Base-by-base conservation (phyloP, 2,797 vertebrate genomes). In the Syngnathus acus region DNA sequence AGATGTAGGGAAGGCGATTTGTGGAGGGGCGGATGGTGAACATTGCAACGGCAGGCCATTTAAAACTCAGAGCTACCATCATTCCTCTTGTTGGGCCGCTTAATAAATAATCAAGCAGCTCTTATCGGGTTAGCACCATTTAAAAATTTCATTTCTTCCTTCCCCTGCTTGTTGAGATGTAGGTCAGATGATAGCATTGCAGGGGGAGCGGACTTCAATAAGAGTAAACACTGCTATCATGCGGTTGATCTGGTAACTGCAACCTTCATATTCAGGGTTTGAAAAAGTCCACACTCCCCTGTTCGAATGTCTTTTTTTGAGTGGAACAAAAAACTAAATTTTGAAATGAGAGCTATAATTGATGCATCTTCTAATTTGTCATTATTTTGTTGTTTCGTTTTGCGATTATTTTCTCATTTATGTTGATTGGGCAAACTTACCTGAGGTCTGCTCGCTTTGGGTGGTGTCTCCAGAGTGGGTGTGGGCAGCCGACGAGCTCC, bases 161-260 rank as follows among this genome's bases (percentile, higher is more conserved):
- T 71, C 77, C 32, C 66, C 69, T 80, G 80, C 72, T 65, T 64
- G 76, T 85, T 75, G 61, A 62, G 83, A 88, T 89, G 73, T 89
- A 89, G 89, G 89, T 91, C 86, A 89, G 83, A 81, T 77, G 72
- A 71, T 65, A 70, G 74, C 60, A 40, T 79, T 84, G 83, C 82
- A 89, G 82, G 76, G 71, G 40, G 59, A 75, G 45, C 10, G 23
- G 60, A 51, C 64, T 78, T 71, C 47, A 58, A 21, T n/a, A 21
- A 61, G 63, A 43, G 65, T 5, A 66, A 68, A 79, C 68, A 86
- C 83, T 87, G 87, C 83, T 90, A 82, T 68, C 89, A 48, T 76
- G 87, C 90, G 91, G 84, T 53, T 26, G 1, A 47, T n/a, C 17
- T 59, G 3, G 21, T 19, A 11, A 23, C 2, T 42, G 37, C 59